Evolutionary conservation across 2,113 vertebrate species (phyloP).

Genomic region (Promerops cafer): DNA sequence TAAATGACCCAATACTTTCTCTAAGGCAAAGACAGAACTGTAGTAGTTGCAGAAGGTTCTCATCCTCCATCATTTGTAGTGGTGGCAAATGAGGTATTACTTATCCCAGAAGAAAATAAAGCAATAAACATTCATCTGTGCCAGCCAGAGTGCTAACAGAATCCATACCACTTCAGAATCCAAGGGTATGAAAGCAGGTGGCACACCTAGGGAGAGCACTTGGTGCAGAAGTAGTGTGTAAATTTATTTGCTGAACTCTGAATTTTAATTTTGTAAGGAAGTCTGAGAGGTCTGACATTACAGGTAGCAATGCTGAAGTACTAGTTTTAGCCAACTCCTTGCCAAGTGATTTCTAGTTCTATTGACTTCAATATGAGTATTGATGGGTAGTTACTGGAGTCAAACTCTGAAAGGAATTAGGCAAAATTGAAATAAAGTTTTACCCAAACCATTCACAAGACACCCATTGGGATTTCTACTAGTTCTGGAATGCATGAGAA

Average conservation of each 20-base stretch:
- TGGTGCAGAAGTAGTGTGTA: background rate
- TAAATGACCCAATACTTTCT: background rate
- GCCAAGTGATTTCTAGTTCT: background rate
- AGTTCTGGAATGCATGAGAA: background rate
- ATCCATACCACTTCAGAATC: background rate
- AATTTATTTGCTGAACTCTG: background rate
- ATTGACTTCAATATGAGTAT: background rate
- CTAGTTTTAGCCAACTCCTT: background rate
- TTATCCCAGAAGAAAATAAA: background rate
- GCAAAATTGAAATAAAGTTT: background rate
- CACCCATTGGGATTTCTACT: fast-evolving
- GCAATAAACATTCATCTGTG: background rate
- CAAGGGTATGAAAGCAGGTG: background rate
- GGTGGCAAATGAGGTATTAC: background rate
- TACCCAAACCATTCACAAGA: background rate
- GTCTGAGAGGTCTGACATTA: background rate
- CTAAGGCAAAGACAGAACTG: background rate
- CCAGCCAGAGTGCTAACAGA: background rate
- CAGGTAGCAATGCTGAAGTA: background rate
- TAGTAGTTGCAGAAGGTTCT: background rate
- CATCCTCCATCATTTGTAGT: background rate
- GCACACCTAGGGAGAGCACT: background rate
- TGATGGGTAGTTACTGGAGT: background rate
- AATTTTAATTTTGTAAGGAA: background rate
- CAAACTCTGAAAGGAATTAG: background rate